These are phyloP conservation scores for Drosophila putrida DNA, from an alignment of 2,888 invertebrate species.

Conservation along the genomic window DNA sequence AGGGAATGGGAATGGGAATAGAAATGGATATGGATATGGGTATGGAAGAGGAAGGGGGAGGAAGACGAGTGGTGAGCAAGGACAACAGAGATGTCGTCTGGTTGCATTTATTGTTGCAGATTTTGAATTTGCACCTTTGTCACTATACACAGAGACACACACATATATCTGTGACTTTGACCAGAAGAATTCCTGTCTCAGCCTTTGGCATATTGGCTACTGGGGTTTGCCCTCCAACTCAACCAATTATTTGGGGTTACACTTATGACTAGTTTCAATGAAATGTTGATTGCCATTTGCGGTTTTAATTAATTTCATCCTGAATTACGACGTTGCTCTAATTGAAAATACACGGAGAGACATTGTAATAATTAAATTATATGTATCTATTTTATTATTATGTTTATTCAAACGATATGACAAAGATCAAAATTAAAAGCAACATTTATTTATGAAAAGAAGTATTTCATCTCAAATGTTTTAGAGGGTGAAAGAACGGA, in stretches of 20 bases:
- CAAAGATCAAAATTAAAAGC: not conserved
- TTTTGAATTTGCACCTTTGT: slow-evolving; percentile 57
- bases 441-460: not conserved
- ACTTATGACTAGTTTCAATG: slow-evolving; percentile 31
- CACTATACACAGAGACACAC: slow-evolving; percentile 2
- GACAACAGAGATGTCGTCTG: not conserved
- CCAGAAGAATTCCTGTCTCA: not conserved
- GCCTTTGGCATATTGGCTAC: slow-evolving; percentile 17
- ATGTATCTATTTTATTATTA: too few relatives aligned
- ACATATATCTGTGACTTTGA: not conserved
- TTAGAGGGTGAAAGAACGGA: not conserved
- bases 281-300: slow-evolving; percentile 24
- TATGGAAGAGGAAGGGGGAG: too few relatives aligned
- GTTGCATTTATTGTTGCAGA: slow-evolving; percentile 54
- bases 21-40: too few relatives aligned
- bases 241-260: slow-evolving; percentile 2
- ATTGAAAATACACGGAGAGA: not conserved
- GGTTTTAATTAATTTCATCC: slow-evolving; percentile 1
- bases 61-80: too few relatives aligned
- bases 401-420: too few relatives aligned
- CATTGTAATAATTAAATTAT: not conserved
- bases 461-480: not conserved
- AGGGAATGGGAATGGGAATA: too few relatives aligned
- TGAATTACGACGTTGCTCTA: not conserved
- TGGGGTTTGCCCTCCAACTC: not conserved